Evolutionary conservation across 2,888 invertebrate species (phyloP).

Genomic region (Falcaria lacertinaria): DNA sequence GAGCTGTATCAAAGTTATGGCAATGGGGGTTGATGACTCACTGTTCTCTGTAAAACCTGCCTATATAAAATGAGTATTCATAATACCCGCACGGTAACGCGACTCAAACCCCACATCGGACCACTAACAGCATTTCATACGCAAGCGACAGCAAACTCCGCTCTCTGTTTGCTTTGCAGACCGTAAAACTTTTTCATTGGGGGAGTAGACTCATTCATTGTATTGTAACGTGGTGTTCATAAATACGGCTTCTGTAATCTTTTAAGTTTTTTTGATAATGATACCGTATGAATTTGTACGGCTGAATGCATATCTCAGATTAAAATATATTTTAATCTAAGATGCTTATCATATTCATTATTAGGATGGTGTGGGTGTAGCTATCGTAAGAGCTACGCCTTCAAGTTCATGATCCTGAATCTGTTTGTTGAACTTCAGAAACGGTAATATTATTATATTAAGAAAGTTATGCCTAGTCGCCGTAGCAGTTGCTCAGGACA

Average conservation of each 20-base stretch:
- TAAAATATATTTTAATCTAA: no score
- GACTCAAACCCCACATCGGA: constrained; percentile 37
- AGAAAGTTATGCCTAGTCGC: no score
- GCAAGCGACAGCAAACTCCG: constrained; percentile 43
- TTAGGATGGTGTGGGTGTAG: no score
- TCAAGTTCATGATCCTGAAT: no score
- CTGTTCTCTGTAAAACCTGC: constrained; percentile 22
- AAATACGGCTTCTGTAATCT: constrained; percentile 7
- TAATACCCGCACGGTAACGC: constrained; percentile 20
- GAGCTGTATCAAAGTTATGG: constrained; percentile 29
- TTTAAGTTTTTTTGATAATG: no score
- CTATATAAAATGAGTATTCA: constrained; percentile 8
- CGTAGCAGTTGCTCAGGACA: constrained; percentile 14
- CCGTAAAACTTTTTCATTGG: constrained; percentile 42
- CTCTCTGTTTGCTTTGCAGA: constrained; percentile 43
- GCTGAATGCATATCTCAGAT: no score
- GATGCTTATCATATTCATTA: no score
- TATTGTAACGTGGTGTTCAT: constrained; percentile 33
- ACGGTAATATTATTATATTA: no score
- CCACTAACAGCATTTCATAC: constrained; percentile 53
- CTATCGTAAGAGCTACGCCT: no score
- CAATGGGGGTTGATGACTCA: constrained; percentile 40
- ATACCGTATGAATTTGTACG: no score
- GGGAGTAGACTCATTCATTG: constrained; percentile 33
- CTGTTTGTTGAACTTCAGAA: no score